Evolutionary conservation across 2,113 vertebrate species (phyloP).

Genomic region (Paramisgurnus dabryanus): DNA sequence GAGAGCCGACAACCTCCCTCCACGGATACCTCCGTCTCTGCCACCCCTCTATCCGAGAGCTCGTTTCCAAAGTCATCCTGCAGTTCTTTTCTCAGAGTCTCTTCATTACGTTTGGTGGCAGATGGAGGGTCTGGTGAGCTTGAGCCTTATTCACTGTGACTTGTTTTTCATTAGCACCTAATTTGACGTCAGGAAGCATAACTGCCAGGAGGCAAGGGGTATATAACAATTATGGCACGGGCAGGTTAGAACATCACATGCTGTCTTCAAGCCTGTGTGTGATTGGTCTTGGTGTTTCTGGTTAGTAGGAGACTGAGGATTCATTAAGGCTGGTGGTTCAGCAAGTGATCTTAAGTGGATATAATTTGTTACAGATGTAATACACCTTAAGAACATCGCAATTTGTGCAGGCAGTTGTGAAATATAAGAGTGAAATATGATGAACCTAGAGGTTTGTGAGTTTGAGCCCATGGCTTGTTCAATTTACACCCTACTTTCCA

Average conservation of each 20-base stretch:
- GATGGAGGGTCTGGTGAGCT: constrained; percentile 84
- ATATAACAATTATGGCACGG: constrained; percentile 62
- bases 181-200: constrained; percentile 89
- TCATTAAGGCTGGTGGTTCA: constrained; percentile 12
- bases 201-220: constrained; percentile 68
- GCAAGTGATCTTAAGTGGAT: not conserved
- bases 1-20: not conserved
- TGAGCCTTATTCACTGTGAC: constrained; percentile 94
- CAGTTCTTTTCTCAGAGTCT: constrained; percentile 65
- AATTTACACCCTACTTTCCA: too few relatives aligned
- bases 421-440: not conserved
- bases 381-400: not conserved
- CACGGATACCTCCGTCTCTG: not conserved
- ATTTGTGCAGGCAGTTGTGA: not conserved
- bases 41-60: not conserved
- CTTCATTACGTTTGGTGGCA: constrained; percentile 85
- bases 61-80: constrained; percentile 35
- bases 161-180: constrained; percentile 93
- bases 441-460: not conserved
- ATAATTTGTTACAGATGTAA: constrained; percentile 13
- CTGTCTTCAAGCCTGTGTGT: constrained; percentile 46
- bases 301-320: constrained; percentile 9
- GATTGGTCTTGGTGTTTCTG: not conserved
- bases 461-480: too few relatives aligned
- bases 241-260: constrained; percentile 34